These are phyloP conservation scores for Tethya wilhelma DNA, from an alignment of 37 sponge, comb jelly and placozoan genomes.

Conservation along the genomic window DNA sequence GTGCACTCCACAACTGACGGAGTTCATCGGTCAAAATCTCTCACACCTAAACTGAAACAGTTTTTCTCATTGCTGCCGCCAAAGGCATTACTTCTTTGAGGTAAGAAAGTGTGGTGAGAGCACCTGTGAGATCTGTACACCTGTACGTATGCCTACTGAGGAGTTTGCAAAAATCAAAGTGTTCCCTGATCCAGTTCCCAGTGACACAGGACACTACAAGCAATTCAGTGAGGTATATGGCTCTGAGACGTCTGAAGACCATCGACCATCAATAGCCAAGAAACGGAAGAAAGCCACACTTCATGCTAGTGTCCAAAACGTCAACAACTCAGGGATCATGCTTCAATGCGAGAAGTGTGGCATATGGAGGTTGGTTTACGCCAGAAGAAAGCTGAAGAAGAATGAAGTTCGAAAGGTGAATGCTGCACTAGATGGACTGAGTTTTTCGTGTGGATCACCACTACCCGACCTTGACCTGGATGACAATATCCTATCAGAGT, in stretches of 20 bases:
- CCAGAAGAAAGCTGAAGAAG: constrained; percentile 12
- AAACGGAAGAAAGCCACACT: constrained; percentile 1
- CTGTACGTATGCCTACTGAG: neutral
- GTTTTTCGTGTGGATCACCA: constrained; percentile 21
- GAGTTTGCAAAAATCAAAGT: neutral
- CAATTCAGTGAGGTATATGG: neutral
- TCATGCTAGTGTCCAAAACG: constrained; percentile 26
- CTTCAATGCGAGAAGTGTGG: constrained; percentile 26
- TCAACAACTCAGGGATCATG: constrained; percentile 17
- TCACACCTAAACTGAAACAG: neutral
- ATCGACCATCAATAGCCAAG: constrained; percentile 7
- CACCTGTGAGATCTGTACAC: neutral
- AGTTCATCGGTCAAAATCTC: neutral
- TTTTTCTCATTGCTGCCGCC: constrained; percentile 39
- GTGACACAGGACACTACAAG: neutral
- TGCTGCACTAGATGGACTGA: constrained; percentile 17
- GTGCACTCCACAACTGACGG: neutral
- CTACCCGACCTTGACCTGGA: constrained; percentile 2
- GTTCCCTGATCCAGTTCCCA: neutral
- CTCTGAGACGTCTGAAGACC: constrained; percentile 12
- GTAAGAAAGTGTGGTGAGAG: neutral
- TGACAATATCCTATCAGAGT: neutral
- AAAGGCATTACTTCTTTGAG: constrained; percentile 42
- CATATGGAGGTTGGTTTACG: constrained; percentile 22
- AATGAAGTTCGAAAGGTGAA: constrained; percentile 10